Evolutionary conservation across 2,888 invertebrate species (phyloP).

Genomic region (Tinea pellionella): DNA sequence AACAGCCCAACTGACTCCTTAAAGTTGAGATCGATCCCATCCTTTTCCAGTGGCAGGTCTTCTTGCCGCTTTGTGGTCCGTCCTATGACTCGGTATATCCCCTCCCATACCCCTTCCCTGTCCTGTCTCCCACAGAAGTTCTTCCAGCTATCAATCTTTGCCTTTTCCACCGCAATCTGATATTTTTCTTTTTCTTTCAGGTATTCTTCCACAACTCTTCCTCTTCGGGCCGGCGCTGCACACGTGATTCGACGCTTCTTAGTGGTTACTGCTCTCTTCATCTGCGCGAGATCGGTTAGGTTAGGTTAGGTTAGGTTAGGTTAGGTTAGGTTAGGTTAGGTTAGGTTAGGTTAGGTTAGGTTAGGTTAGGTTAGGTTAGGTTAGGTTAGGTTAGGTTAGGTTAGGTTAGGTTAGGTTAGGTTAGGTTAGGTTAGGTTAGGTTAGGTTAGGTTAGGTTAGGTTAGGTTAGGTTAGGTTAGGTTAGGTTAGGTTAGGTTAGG

Average conservation of each 20-base stretch:
- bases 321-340: no score
- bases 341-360: no score
- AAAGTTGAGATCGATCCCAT: background rate
- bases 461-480: background rate
- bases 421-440: slow-evolving; percentile 16
- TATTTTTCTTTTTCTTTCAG: slow-evolving; percentile 1
- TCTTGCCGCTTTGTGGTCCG: background rate
- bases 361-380: no score
- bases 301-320: no score
- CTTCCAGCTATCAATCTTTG: slow-evolving; percentile 17
- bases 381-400: no score
- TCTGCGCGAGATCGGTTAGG: background rate
- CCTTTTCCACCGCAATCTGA: background rate
- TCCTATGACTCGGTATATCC: slow-evolving; percentile 17
- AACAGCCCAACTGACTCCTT: background rate
- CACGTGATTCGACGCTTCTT: slow-evolving; percentile 11
- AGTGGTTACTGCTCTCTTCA: background rate
- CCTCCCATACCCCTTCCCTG: slow-evolving; percentile 16
- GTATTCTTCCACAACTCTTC: slow-evolving; percentile 3
- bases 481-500: background rate
- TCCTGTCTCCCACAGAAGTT: slow-evolving; percentile 16
- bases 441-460: slow-evolving; percentile 16
- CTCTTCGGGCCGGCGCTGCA: background rate
- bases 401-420: no score
- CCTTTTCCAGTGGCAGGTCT: background rate